Evolutionary conservation across 2,113 vertebrate genomes (phyloP).

Genomic region (Australoheros scitulus): DNA sequence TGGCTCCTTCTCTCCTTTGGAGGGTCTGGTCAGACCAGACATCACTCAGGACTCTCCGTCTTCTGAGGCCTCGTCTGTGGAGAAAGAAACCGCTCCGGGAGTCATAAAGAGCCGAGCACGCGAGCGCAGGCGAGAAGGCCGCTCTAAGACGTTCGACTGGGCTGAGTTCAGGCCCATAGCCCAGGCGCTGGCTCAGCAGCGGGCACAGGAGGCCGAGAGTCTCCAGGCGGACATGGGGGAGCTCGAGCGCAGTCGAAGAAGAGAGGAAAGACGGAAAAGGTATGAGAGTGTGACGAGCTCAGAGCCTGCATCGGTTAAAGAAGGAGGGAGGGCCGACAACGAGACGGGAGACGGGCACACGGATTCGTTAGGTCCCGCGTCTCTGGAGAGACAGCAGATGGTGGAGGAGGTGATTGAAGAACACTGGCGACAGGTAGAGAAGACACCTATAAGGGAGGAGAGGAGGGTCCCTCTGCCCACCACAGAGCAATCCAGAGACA

Average conservation of each 20-base stretch:
- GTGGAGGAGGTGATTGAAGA: slow-evolving; percentile 84
- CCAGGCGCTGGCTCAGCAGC: slow-evolving; percentile 83
- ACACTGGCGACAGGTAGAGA: slow-evolving; percentile 85
- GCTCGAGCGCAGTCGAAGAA: slow-evolving; percentile 69
- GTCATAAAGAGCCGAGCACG: slow-evolving; percentile 75
- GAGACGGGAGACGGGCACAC: slow-evolving; percentile 33
- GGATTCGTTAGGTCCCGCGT: slow-evolving; percentile 1
- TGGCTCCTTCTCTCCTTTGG: slow-evolving; percentile 70
- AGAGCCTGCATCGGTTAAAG: slow-evolving; percentile 11
- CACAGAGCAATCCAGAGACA: slow-evolving; percentile 59
- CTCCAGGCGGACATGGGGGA: slow-evolving; percentile 72
- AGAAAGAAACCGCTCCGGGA: slow-evolving; percentile 67
- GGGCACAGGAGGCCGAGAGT: slow-evolving; percentile 74
- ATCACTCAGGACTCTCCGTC: slow-evolving; percentile 79
- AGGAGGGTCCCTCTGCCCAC: slow-evolving; percentile 76
- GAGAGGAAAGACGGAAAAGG: slow-evolving; percentile 80
- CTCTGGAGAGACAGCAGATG: slow-evolving; percentile 74
- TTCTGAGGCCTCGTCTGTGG: slow-evolving; percentile 76
- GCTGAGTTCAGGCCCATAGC: slow-evolving; percentile 84
- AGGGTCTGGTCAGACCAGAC: slow-evolving; percentile 74
- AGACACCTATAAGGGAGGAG: slow-evolving; percentile 82
- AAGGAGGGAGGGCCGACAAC: slow-evolving; percentile 55
- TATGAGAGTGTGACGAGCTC: slow-evolving; percentile 74
- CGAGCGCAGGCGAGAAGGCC: slow-evolving; percentile 80
- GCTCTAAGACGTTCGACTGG: slow-evolving; percentile 86